A percentile compares a stretch with the other conserved stretches of the same genome.
Evolutionary conservation across 2,797 vertebrate genomes (phyloP).

Genomic region (Xenops minutus): DNA sequence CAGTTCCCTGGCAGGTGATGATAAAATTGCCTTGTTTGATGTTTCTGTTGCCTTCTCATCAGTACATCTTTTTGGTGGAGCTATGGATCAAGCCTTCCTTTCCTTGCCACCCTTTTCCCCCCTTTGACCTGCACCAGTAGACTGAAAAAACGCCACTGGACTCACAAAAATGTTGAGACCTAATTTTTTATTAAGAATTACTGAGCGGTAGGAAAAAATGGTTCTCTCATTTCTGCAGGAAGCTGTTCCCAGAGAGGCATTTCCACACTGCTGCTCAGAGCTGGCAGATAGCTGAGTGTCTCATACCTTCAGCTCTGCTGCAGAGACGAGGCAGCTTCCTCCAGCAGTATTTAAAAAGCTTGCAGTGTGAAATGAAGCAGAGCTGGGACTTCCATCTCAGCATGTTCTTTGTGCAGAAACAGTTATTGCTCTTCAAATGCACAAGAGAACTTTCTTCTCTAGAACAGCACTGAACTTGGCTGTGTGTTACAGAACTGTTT

Average conservation of each 20-base stretch:
- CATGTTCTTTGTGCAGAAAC: not conserved
- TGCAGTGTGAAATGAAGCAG: not conserved
- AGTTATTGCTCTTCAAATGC: not conserved
- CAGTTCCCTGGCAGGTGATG: not conserved
- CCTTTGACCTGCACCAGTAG: not conserved
- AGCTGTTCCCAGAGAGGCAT: not conserved
- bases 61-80: not conserved
- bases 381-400: not conserved
- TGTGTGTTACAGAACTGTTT: not conserved
- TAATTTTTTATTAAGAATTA: not conserved
- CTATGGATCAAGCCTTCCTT: not conserved
- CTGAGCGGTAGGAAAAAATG: not conserved
- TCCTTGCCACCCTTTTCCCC: not conserved
- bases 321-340: not conserved
- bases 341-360: not conserved
- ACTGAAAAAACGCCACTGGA: accelerated
- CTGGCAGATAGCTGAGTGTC: not conserved
- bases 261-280: not conserved
- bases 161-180: not conserved
- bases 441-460: not conserved
- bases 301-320: not conserved
- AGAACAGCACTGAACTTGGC: accelerated
- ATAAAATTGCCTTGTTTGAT: not conserved
- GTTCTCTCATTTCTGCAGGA: not conserved
- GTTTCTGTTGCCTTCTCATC: not conserved